Evolutionary conservation across 2,113 vertebrate genomes (phyloP).

Genomic region (Nycticebus coucang): DNA sequence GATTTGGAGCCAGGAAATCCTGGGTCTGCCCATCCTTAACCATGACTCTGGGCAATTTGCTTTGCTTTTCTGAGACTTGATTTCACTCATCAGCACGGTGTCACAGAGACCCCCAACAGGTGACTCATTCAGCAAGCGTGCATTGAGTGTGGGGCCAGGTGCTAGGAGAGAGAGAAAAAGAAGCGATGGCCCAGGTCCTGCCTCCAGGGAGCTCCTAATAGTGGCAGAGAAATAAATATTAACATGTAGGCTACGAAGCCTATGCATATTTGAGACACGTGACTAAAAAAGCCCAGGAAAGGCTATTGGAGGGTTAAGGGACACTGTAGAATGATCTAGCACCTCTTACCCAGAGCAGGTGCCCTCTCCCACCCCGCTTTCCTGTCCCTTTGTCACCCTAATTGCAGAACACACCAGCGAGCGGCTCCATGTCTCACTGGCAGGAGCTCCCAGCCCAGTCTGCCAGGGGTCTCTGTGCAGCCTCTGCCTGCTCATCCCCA

Average conservation of each 20-base stretch:
- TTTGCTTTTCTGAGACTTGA: neutral
- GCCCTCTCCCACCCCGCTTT: neutral
- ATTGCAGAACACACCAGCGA: neutral
- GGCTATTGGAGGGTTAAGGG: neutral
- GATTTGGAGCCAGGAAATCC: neutral
- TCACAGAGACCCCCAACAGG: neutral
- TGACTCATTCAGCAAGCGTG: neutral
- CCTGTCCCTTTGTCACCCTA: neutral
- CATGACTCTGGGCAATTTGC: neutral
- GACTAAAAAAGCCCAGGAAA: neutral
- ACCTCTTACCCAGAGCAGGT: neutral
- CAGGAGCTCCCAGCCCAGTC: neutral
- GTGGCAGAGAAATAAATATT: neutral
- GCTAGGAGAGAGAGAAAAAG: neutral
- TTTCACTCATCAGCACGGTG: neutral
- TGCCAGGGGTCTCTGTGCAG: neutral
- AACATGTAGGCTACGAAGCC: neutral
- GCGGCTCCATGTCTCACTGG: accelerated
- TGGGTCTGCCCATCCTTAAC: neutral
- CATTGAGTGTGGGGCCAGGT: neutral
- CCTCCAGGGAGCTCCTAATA: neutral
- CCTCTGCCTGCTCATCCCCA: neutral
- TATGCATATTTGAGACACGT: neutral
- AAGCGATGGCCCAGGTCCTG: neutral
- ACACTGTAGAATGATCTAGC: neutral